These are phyloP conservation scores for Macaca nemestrina DNA, from an alignment of 2,113 vertebrate species.

Conservation along the genomic window DNA sequence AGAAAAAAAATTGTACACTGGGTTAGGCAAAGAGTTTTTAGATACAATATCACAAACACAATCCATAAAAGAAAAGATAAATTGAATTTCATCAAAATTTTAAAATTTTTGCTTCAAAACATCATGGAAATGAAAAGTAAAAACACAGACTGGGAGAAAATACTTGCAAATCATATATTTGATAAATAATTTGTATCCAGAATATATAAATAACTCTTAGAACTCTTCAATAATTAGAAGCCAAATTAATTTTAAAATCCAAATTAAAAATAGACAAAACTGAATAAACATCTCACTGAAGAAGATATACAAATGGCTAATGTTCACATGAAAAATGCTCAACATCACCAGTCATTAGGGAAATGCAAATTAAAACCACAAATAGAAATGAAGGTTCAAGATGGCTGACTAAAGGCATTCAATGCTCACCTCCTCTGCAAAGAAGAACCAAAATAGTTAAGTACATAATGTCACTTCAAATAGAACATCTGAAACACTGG, in stretches of 20 bases:
- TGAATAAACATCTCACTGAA: not conserved
- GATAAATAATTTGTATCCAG: slow-evolving; percentile 5
- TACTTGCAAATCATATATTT: not conserved
- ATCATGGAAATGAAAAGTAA: not conserved
- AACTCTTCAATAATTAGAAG: not conserved
- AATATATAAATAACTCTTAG: slow-evolving; percentile 22
- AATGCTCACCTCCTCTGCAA: not conserved
- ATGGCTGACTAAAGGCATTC: not conserved
- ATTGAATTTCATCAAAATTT: not conserved
- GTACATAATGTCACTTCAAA: not conserved
- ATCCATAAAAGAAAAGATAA: not conserved
- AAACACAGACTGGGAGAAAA: not conserved
- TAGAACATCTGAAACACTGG: not conserved
- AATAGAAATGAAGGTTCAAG: not conserved
- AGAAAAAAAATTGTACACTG: not conserved
- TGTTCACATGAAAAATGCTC: not conserved
- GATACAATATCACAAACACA: not conserved
- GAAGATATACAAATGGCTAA: not conserved
- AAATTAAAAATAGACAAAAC: slow-evolving; percentile 8
- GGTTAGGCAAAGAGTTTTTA: not conserved
- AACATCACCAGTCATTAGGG: not conserved
- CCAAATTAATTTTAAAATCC: not conserved
- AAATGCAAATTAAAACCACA: slow-evolving; percentile 36
- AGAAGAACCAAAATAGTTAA: not conserved
- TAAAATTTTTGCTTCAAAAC: not conserved